Base-by-base conservation (phyloP, 2,113 vertebrate species). In the Drymodes brunneopygia region DNA sequence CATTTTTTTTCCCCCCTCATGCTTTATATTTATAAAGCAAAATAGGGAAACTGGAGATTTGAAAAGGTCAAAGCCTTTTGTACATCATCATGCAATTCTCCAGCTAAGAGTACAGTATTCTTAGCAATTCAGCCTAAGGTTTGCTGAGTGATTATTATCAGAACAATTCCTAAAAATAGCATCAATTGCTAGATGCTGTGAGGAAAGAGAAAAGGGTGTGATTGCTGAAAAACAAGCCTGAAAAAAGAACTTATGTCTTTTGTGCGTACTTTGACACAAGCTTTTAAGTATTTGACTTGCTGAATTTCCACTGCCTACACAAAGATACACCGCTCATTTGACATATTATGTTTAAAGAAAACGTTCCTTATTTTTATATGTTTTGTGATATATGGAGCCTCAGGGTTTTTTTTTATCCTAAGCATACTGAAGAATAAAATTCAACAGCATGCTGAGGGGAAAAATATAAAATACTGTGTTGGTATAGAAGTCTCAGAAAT, bases 151-250 rank as follows among this genome's bases (percentile, higher is more conserved):
- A 90, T 69, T 90, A 87, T 72, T 92, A 91, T 31, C 87, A 73
- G 84, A 93, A 73, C 35, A 82, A 90, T 86, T 91, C 77, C 93
- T 93, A 93, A 96, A 94, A 81, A 95, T 77, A 95, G 56, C 28
- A 79, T 22, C 44, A 72, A 72, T 75, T 81, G 65, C 57, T 77
- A 61, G 47, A 62, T 65, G 38, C 54, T 80, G 38, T 29, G 50
- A 90, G 45, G 45, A 89, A 95, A 78, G 51, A 78, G 36, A 88
- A 91, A 66, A 69, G 27, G 25, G 20, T 58, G 47, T 58, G 71
- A 82, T 24, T 93, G 58, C 79, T 80, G 47, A 87, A 91, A 91
- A 96, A 90, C 70, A 93, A 82, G 71, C 3, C 31, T 77, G 38
- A 65, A 29, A 67, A 91, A 81, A 58, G 24, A 95, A 67, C 3